Base-by-base conservation (phyloP, 1,140 invertebrate genomes). In the Ceratina australensis region DNA sequence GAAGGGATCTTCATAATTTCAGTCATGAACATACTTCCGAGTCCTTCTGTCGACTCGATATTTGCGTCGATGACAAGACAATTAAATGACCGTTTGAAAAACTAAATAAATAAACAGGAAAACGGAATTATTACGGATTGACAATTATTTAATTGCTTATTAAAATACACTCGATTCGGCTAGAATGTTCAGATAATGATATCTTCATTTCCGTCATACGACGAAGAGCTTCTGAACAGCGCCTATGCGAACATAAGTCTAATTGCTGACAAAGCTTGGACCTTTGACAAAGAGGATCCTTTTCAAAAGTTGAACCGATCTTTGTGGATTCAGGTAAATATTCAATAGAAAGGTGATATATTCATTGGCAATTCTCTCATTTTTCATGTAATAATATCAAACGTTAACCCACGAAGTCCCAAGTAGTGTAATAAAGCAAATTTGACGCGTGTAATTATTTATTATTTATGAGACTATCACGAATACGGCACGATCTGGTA, bases 171-270 rank as follows among this genome's bases (percentile, higher is more conserved):
- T 73, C 57, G 66, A 84, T 64, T 42, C 63, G 73, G 72, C 82
- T 81, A 89, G 71, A 81, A 90, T 90, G 86, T 83, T 79, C 74
- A 79, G 85, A 90, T 90, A 88, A 91, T 90, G 91, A 88, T 90
- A 89, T 81, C 87, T 73, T 86, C 87, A 77, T 64, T 87, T 81
- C 76, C 87, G 81, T 90, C 89, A 61, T 85, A 87, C 84, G 87
- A 88, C 79, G 90, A 89, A 56, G 90, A 91, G 75, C 84, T 89
- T 72, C 61, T 92, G 54, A 92, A 85, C 60, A 87, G 84, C 84
- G 89, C 90, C 20, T 90, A 89, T 33, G 89, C 88, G 56, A 92
- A 92, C 79, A 87, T 92, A 54, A 87, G 85, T 72, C 78, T 92
- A 74, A 87, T 89, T 59, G 91, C 89, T 16, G 87, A 91, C 80